These are phyloP conservation scores for Crioceris asparagi DNA, from an alignment of 2,888 invertebrate genomes.

Conservation along the genomic window DNA sequence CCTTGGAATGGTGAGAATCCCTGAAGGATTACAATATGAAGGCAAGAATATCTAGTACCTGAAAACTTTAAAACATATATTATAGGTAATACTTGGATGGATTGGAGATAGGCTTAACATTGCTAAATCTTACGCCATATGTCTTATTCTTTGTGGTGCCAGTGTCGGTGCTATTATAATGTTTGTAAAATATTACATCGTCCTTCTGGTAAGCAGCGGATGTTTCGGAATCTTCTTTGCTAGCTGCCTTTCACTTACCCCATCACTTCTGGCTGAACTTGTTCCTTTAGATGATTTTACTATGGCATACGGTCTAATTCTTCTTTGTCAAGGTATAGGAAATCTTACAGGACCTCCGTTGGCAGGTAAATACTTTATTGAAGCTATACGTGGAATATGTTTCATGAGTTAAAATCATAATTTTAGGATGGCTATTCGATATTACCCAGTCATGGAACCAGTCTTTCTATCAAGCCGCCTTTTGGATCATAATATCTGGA, in stretches of 20 bases:
- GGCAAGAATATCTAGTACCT: too few species aligned
- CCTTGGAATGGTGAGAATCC: constrained; percentile 65
- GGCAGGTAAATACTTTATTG: constrained; percentile 50
- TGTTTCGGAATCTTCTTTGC: constrained; percentile 85
- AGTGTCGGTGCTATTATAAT: constrained; percentile 49
- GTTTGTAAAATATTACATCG: constrained; percentile 33
- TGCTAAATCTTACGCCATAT: constrained; percentile 69
- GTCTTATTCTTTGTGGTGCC: constrained; percentile 57
- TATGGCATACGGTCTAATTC: constrained; percentile 79
- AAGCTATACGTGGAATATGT: background rate
- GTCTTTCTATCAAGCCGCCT: constrained; percentile 69
- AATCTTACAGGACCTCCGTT: constrained; percentile 86
- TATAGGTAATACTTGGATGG: constrained; percentile 71
- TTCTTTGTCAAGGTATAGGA: constrained; percentile 86
- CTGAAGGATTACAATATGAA: too few species aligned
- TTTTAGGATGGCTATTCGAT: constrained; percentile 50
- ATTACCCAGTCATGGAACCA: constrained; percentile 61
- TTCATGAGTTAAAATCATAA: background rate
- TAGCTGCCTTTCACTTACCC: constrained; percentile 84
- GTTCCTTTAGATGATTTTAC: constrained; percentile 87
- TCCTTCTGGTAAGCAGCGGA: constrained; percentile 38
- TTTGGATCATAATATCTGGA: constrained; percentile 74
- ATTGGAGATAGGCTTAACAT: constrained; percentile 81
- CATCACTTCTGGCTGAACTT: constrained; percentile 77
- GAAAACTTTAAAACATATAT: constrained; percentile 6